Evolutionary conservation across 64 coral and sea anemone genomes (phyloP).

Genomic region (Hydrozoanthus tunicans): DNA sequence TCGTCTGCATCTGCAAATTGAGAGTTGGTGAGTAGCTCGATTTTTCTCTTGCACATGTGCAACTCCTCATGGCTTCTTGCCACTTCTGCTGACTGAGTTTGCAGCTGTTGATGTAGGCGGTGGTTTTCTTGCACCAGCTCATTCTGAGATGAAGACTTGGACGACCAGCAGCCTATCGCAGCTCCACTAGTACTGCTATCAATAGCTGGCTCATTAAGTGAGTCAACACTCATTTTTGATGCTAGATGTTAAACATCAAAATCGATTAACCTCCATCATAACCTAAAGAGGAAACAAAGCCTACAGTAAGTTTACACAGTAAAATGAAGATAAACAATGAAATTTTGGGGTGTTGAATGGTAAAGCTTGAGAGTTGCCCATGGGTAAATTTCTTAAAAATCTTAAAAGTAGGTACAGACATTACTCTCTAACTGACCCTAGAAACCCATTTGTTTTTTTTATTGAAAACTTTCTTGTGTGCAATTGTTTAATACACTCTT

Average conservation of each 20-base stretch:
- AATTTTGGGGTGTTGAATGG: too few species aligned
- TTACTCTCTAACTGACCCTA: too few species aligned
- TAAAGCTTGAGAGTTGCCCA: too few species aligned
- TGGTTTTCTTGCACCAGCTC: constrained; percentile 52
- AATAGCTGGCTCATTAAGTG: neutral
- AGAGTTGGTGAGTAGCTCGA: constrained; percentile 47
- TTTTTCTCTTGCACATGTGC: constrained; percentile 56
- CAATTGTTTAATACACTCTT: too few species aligned
- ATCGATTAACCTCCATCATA: neutral
- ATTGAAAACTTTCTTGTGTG: too few species aligned
- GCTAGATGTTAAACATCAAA: neutral
- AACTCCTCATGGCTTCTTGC: constrained; percentile 53
- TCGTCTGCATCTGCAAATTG: constrained; percentile 62
- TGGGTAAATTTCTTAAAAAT: too few species aligned
- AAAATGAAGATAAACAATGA: too few species aligned
- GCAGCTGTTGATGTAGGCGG: constrained; percentile 28
- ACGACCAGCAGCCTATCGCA: neutral
- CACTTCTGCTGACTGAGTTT: constrained; percentile 29
- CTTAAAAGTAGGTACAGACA: too few species aligned
- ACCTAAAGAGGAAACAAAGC: neutral
- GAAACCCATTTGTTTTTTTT: too few species aligned
- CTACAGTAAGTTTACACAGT: too few species aligned
- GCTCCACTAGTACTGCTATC: neutral
- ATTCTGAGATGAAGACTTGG: constrained; percentile 34
- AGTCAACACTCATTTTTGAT: constrained; percentile 13